Evolutionary conservation across 1,140 invertebrate species (phyloP), one percentile per base, ranked within the genome.

Genomic region (Dufourea novaeangliae): DNA sequence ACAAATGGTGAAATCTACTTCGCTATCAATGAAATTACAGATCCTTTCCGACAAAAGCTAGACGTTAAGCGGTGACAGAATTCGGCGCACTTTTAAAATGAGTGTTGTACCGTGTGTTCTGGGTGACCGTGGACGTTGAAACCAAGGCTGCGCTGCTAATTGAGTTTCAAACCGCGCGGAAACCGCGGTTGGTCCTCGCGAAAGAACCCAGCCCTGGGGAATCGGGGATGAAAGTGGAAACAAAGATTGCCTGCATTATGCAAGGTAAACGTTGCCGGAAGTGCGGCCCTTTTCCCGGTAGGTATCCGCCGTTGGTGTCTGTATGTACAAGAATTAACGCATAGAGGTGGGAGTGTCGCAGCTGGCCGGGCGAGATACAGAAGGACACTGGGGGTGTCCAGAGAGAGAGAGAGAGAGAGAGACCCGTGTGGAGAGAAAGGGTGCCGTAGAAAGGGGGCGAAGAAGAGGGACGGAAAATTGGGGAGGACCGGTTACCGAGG

Each of bases 271-370:
- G 78, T 79, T 86, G 68, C 71, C 78, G 66, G 64, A 61, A 79
- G 74, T 68, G 68, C 72, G 67, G 62, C 77, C 78, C 59, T n/a
- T 41, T 83, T 59, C 71, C 41, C 73, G 62, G 52, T 85, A 80
- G 68, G 75, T 86, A 83, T 86, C 74, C 78, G 70, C 8, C 12
- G 2, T n/a, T n/a, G 57, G 52, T 83, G 84, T 78, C 78, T 87
- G 83, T 88, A 77, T 90, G 84, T 88, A 90, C 87, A 87, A 85
- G 88, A 90, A 91, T 91, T 88, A 90, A 90, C 88, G 87, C 86
- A 89, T 76, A 88, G 88, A 90, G 88, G 86, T 90, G 90, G 89
- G 89, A 90, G 88, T 87, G 88, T 88, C 88, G 88, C 89, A 90
- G 89, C 89, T 90, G 89, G 88, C 63, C 85, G 80, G 87, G 75